Conservation (phyloP, 2,113 vertebrate genomes). For the Oncorhynchus clarkii region DNA sequence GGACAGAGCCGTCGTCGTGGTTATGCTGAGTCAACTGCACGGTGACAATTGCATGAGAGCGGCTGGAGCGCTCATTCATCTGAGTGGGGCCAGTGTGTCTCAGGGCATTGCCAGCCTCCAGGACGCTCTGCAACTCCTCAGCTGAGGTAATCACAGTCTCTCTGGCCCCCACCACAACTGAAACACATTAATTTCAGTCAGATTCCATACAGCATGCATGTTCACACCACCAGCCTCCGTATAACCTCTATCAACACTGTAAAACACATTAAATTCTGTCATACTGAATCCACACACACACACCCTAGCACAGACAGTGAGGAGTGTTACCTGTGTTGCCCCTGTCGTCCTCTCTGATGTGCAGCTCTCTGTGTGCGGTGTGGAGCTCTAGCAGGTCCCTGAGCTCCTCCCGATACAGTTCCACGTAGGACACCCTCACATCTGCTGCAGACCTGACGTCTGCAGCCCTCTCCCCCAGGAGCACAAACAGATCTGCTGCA, state of each 20-base stretch:
- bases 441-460: constrained; percentile 48
- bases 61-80: constrained; percentile 87
- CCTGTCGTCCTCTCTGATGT: constrained; percentile 87
- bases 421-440: constrained; percentile 85
- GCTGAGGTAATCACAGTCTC: constrained; percentile 79
- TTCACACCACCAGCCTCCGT: not conserved
- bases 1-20: constrained; percentile 25
- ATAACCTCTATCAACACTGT: not conserved
- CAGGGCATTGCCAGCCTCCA: constrained; percentile 80
- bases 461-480: constrained; percentile 71
- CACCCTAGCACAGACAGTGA: constrained; percentile 41
- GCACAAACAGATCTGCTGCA: constrained; percentile 84
- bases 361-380: constrained; percentile 78
- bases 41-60: constrained; percentile 88
- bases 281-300: not conserved
- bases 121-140: constrained; percentile 80
- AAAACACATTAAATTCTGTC: too few species aligned
- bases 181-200: constrained; percentile 18
- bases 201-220: not conserved
- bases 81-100: constrained; percentile 81
- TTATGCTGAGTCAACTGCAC: constrained; percentile 75
- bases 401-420: constrained; percentile 88
- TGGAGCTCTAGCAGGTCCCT: constrained; percentile 85
- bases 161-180: constrained; percentile 87
- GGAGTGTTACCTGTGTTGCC: constrained; percentile 83